Evolutionary conservation across 2,797 vertebrate genomes (phyloP).

Genomic region (Triplophysa bombifrons): DNA sequence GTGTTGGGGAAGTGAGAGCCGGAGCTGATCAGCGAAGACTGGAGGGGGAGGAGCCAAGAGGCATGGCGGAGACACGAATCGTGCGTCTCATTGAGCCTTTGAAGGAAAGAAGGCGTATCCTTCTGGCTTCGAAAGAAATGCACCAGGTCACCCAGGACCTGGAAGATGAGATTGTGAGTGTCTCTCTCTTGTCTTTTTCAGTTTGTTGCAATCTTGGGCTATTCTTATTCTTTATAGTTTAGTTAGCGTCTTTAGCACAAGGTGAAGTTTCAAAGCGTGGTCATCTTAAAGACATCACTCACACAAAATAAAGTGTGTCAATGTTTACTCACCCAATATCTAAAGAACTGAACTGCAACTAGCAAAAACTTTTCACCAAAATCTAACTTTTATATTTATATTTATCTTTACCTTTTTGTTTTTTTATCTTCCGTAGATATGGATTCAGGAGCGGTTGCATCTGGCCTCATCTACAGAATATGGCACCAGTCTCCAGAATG

Average conservation of each 20-base stretch:
- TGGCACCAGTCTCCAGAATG: conserved; percentile 86
- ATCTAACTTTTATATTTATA: neutral
- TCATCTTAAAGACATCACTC: neutral
- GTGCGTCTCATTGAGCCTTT: conserved; percentile 92
- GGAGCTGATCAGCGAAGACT: conserved; percentile 68
- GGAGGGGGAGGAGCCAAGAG: conserved; percentile 80
- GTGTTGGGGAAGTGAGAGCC: conserved; percentile 84
- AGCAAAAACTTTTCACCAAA: neutral
- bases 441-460: conserved; percentile 90
- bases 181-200: neutral
- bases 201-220: neutral
- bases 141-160: conserved; percentile 92
- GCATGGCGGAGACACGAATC: conserved; percentile 83
- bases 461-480: conserved; percentile 88
- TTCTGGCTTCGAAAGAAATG: conserved; percentile 92
- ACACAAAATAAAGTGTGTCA: neutral
- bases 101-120: conserved; percentile 88
- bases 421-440: conserved; percentile 74
- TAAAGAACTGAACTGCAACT: neutral
- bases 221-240: neutral
- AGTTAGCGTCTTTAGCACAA: neutral
- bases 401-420: conserved; percentile 17
- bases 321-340: neutral
- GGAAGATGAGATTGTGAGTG: conserved; percentile 91
- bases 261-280: too few relatives aligned